A percentile compares a stretch with the other conserved stretches of the same genome.
These are phyloP conservation scores for Momotus momota DNA, from an alignment of 2,797 vertebrate genomes.

Conservation along the genomic window DNA sequence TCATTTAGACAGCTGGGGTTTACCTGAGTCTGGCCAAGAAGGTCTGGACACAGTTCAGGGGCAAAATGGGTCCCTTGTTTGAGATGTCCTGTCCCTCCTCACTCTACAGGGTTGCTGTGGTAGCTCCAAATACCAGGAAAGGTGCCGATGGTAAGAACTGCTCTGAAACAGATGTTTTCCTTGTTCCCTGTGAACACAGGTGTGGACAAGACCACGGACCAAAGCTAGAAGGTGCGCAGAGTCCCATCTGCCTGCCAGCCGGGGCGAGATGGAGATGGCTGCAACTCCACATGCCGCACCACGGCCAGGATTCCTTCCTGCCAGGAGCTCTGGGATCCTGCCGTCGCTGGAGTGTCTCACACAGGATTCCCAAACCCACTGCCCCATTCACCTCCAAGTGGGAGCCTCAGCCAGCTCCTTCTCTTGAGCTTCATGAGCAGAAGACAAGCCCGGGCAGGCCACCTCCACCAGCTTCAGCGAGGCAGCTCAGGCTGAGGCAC, in stretches of 20 bases:
- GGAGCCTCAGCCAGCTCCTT: background rate
- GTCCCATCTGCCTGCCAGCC: background rate
- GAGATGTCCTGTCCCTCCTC: background rate
- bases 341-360: background rate
- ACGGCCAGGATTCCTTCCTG: background rate
- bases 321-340: background rate
- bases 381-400: background rate
- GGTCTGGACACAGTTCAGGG: accelerated
- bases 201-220: background rate
- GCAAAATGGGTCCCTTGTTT: background rate
- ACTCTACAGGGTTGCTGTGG: background rate
- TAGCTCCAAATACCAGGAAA: background rate
- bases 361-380: background rate
- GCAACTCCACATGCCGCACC: background rate
- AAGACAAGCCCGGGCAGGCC: slow-evolving; percentile 8
- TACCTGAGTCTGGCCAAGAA: background rate
- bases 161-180: background rate
- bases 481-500: background rate
- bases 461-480: background rate
- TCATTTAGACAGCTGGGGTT: background rate
- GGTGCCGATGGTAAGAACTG: background rate
- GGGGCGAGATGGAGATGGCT: background rate
- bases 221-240: background rate
- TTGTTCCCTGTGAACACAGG: slow-evolving; percentile 7
- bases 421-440: background rate